Evolutionary conservation across 2,797 vertebrate species (phyloP).

Genomic region (Clarias platycephalus): DNA sequence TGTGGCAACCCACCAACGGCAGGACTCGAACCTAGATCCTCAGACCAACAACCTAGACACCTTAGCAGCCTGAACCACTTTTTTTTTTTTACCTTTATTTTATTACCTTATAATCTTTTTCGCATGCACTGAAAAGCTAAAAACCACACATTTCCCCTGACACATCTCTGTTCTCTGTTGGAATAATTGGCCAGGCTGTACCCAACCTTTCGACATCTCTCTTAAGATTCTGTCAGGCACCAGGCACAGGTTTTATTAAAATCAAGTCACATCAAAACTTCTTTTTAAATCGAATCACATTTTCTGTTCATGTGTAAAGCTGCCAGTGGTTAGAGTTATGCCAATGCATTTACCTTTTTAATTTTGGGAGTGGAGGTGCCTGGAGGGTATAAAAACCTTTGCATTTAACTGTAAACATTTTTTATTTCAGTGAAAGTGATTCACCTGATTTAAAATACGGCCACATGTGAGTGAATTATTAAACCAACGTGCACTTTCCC

Average conservation of each 20-base stretch:
- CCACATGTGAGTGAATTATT: background rate
- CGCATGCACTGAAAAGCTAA: background rate
- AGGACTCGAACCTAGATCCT: no score
- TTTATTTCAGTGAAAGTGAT: conserved; percentile 13
- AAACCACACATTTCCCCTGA: background rate
- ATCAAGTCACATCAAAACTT: background rate
- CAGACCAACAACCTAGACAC: no score
- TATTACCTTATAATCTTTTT: background rate
- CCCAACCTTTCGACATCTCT: background rate
- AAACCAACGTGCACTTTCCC: conserved; percentile 62
- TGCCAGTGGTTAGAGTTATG: background rate
- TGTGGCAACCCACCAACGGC: no score
- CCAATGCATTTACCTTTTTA: background rate
- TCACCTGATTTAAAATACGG: conserved; percentile 6
- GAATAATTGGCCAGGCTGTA: background rate
- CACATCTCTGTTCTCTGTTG: background rate
- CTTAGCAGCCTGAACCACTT: no score
- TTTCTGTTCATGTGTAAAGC: background rate
- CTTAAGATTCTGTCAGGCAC: background rate
- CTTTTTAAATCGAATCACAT: background rate
- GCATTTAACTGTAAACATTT: conserved; percentile 40
- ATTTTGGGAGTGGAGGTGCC: background rate
- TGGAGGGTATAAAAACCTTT: background rate
- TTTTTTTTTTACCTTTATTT: no score
- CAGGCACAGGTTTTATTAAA: background rate